phyloP scores from a whole-genome alignment of 2,113 vertebrate genomes.

The Deroptyus accipitrinus region DNA sequence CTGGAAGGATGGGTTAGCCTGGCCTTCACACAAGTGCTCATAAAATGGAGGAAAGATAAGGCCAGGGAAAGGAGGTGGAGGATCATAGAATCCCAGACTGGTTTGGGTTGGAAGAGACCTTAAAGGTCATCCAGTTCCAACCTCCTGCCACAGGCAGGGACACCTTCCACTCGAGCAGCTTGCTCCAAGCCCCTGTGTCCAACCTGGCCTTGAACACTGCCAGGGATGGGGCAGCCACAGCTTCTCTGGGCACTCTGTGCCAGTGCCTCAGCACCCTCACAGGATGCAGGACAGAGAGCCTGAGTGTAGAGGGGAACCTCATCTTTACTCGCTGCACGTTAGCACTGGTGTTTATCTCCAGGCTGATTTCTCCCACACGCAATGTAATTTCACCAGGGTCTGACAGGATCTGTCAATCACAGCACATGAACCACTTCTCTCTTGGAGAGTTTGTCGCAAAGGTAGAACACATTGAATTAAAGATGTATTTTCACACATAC shows the following conservation, averaged over 20 bases:
- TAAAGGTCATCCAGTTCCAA: not conserved
- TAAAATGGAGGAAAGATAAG: not conserved
- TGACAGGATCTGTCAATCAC: conserved; percentile 15
- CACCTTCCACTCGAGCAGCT: not conserved
- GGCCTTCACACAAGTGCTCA: not conserved
- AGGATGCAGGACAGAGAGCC: not conserved
- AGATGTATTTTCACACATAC: not conserved
- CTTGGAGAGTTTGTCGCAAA: not conserved
- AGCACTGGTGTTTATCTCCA: not conserved
- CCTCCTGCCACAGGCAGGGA: not conserved
- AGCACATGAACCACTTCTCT: not conserved
- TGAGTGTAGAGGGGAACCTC: not conserved
- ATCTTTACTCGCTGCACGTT: not conserved
- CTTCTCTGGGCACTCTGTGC: not conserved
- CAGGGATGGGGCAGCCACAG: not conserved
- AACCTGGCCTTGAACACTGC: not conserved
- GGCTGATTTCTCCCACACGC: not conserved
- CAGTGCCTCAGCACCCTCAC: not conserved
- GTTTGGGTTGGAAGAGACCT: not conserved
- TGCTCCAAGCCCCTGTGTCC: not conserved
- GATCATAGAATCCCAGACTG: not conserved
- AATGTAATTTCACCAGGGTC: not conserved
- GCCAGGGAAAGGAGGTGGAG: not conserved
- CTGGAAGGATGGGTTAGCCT: not conserved
- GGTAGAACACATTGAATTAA: not conserved